These are phyloP conservation scores for Chauna torquata DNA, from an alignment of 2,113 vertebrate genomes.

Conservation along the genomic window DNA sequence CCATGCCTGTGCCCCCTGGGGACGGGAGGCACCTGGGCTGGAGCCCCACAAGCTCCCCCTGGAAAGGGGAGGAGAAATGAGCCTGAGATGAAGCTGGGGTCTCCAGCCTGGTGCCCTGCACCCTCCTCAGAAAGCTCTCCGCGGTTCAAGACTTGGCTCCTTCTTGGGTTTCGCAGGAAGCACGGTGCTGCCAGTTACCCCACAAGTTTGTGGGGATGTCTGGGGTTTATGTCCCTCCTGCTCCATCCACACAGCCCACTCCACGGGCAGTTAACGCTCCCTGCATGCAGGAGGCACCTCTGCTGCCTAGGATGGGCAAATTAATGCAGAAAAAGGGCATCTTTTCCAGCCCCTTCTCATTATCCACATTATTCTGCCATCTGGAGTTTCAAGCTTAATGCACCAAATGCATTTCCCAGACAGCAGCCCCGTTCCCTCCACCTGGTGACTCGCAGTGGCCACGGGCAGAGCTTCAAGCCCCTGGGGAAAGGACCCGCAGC, in stretches of 20 bases:
- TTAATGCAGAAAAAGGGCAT: neutral
- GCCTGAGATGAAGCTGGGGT: neutral
- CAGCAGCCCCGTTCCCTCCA: neutral
- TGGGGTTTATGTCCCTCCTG: neutral
- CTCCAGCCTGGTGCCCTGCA: neutral
- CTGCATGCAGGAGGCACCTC: neutral
- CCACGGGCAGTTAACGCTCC: neutral
- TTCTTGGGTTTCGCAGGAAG: constrained; percentile 48
- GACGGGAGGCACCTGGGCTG: neutral
- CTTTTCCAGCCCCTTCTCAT: neutral
- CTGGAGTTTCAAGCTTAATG: neutral
- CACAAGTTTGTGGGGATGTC: neutral
- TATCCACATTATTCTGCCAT: neutral
- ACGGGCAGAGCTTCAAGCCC: neutral
- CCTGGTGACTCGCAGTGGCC: neutral
- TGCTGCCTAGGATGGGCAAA: neutral
- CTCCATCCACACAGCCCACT: neutral
- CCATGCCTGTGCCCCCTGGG: neutral
- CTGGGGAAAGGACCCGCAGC: neutral
- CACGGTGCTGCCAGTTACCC: constrained; percentile 18
- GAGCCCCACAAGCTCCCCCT: neutral
- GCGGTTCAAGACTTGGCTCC: neutral
- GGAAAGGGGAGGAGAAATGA: neutral
- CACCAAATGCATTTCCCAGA: neutral
- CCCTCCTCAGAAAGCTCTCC: neutral